Conservation (phyloP, 2,113 vertebrate genomes). For the Mola mola region DNA sequence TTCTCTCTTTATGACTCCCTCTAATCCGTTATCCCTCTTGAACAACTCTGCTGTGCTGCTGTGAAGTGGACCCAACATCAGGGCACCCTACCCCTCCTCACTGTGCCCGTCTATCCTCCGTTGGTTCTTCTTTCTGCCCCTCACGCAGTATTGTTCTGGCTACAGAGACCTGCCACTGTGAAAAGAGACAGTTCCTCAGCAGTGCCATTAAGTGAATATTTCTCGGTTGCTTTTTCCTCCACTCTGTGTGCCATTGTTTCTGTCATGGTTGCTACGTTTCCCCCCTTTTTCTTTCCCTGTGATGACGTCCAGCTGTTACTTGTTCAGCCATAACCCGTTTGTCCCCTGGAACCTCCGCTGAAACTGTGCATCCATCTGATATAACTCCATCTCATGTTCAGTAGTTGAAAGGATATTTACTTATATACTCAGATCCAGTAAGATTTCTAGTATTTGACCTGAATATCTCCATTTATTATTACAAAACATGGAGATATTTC, state of each 20-base stretch:
- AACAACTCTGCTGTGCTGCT: constrained; percentile 55
- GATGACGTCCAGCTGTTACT: constrained; percentile 36
- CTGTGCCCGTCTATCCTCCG: constrained; percentile 24
- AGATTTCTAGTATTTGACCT: too few species aligned
- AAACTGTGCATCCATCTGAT: neutral
- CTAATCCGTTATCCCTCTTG: constrained; percentile 69
- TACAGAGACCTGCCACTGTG: constrained; percentile 50
- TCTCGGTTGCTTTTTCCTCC: constrained; percentile 50
- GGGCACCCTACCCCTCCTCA: constrained; percentile 26
- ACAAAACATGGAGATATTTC: too few species aligned
- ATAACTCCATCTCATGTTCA: neutral
- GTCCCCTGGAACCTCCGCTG: neutral
- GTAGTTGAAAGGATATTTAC: neutral
- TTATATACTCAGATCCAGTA: too few species aligned
- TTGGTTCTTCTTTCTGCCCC: constrained; percentile 23
- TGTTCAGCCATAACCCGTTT: neutral
- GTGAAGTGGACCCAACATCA: constrained; percentile 64
- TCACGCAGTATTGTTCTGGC: constrained; percentile 22
- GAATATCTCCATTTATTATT: too few species aligned
- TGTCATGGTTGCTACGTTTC: constrained; percentile 40
- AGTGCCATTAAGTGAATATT: constrained; percentile 51
- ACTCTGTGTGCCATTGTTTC: constrained; percentile 27
- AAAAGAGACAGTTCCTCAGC: constrained; percentile 49
- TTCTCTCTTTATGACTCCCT: constrained; percentile 41
- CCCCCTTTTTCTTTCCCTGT: constrained; percentile 5